Base-by-base conservation (phyloP, 2,797 vertebrate genomes). In the Ataeniobius toweri region DNA sequence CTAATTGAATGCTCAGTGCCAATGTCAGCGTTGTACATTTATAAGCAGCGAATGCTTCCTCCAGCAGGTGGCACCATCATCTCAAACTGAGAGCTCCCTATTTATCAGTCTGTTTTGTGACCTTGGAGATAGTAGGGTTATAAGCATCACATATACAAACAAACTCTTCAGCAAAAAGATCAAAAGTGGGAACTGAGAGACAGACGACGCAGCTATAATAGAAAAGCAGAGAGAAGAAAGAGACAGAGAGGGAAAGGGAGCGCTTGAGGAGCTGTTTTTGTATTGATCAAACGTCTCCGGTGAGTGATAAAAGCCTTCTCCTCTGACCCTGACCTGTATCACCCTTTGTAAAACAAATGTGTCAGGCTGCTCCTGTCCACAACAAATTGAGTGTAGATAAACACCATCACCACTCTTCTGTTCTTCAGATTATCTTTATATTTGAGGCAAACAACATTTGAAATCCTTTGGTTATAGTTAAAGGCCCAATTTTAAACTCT, bases 251-350 rank as follows among this genome's bases (percentile, higher is more conserved):
- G 63, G 51, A 72, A 69, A 73, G 72, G 70, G 80, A 65, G 73
- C 77, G 69, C 78, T 24, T 80, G 80, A 26, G 83, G 83, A 91
- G 86, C 63, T 76, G 83, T 80, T 85, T 77, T 84, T 63, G 44
- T 89, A 93, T 92, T 89, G 89, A 91, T 93, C 89, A 78, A 77
- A 80, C 84, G 85, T 88, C 79, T 82, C 51, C 81, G 79, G 20
- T 69, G 4, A 39, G 56, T 53, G 80, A 79, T 89, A 74, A 89
- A 88, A 89, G 87, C 77, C 80, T 80, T 84, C 83, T 92, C 80
- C 79, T 82, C 31, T 89, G 87, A 91, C 89, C 89, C 85, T 83
- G 90, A 89, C 68, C 83, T 59, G 26, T 56, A 18, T 56, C 80
- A 41, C 24, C 67, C 71, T 83, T 81, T 84, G 85, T 88, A 83